These are phyloP conservation scores for Plestiodon gilberti DNA, from an alignment of 2,113 vertebrate genomes.

Conservation along the genomic window DNA sequence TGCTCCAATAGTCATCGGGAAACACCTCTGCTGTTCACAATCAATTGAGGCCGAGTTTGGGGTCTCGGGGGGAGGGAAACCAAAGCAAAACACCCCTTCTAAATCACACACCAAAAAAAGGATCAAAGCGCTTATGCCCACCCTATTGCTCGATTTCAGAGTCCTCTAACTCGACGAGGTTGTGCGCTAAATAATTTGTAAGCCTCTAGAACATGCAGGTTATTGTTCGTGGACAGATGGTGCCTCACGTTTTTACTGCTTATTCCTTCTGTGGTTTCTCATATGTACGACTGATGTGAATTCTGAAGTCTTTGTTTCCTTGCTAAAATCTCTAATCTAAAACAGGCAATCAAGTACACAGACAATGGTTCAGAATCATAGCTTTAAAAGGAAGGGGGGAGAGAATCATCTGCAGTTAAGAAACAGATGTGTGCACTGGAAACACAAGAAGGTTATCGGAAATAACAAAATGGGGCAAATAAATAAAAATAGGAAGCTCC, in stretches of 20 bases:
- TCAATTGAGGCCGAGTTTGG: conserved; percentile 65
- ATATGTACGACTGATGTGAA: conserved; percentile 79
- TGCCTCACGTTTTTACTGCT: conserved; percentile 89
- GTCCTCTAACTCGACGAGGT: conserved; percentile 78
- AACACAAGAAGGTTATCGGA: conserved; percentile 62
- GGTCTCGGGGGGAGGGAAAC: conserved; percentile 10
- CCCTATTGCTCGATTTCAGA: conserved; percentile 73
- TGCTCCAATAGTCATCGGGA: conserved; percentile 68
- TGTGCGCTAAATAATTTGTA: conserved; percentile 90
- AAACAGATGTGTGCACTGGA: conserved; percentile 71
- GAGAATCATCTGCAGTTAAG: conserved; percentile 61
- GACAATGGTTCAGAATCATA: conserved; percentile 78
- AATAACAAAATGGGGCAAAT: conserved; percentile 63
- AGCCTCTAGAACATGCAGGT: conserved; percentile 87
- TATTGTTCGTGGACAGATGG: conserved; percentile 95
- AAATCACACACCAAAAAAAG: conserved; percentile 32
- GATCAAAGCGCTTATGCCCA: conserved; percentile 69
- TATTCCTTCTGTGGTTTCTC: conserved; percentile 92
- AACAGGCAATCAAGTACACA: conserved; percentile 81
- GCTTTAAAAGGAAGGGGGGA: conserved; percentile 66
- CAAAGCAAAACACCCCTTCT: conserved; percentile 19
- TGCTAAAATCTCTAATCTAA: conserved; percentile 84
- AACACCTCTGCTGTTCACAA: conserved; percentile 76
- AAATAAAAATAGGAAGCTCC: rapidly evolving
- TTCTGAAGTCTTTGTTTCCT: conserved; percentile 82